These are phyloP conservation scores for Flexamia atlantica DNA, from an alignment of 2,888 invertebrate species.

Conservation along the genomic window DNA sequence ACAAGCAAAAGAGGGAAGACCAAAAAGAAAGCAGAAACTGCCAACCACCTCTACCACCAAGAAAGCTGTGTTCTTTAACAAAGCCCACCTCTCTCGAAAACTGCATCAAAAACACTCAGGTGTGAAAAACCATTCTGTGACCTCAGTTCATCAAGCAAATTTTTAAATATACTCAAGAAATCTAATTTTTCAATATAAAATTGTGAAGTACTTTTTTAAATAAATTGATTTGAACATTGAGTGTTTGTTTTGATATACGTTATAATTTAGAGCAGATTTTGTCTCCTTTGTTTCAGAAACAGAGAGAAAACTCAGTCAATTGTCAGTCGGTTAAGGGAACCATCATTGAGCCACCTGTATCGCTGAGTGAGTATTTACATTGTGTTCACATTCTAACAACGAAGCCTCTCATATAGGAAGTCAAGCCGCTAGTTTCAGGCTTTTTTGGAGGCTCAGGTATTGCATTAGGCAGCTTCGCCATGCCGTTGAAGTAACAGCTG, in stretches of 20 bases:
- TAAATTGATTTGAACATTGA: conserved; percentile 1
- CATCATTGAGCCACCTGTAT: conserved; percentile 55
- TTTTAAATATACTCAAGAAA: not conserved
- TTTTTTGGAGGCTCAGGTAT: too few relatives aligned
- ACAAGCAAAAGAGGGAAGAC: conserved; percentile 1
- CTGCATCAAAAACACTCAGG: conserved; percentile 32
- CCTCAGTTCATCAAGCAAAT: not conserved
- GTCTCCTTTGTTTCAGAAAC: conserved; percentile 44
- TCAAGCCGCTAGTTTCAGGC: too few relatives aligned
- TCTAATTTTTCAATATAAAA: not conserved
- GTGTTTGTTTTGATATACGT: conserved; percentile 16
- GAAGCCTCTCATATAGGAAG: too few relatives aligned
- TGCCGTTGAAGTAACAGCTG: too few relatives aligned
- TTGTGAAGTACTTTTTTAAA: not conserved
- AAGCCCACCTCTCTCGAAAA: not conserved
- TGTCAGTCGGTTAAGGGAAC: conserved; percentile 55
- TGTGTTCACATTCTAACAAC: too few relatives aligned
- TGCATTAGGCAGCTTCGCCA: too few relatives aligned
- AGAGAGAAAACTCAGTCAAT: conserved; percentile 34
- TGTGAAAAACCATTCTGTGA: conserved; percentile 8
- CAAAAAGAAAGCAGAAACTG: not conserved
- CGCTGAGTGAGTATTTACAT: conserved; percentile 49
- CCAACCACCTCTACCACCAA: conserved; percentile 34
- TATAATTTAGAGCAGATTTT: conserved; percentile 30
- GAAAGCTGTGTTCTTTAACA: conserved; percentile 40